A percentile compares a stretch with the other conserved stretches of the same genome.
Conservation (phyloP, 2,888 invertebrate species). For the Drosophila falleni region DNA sequence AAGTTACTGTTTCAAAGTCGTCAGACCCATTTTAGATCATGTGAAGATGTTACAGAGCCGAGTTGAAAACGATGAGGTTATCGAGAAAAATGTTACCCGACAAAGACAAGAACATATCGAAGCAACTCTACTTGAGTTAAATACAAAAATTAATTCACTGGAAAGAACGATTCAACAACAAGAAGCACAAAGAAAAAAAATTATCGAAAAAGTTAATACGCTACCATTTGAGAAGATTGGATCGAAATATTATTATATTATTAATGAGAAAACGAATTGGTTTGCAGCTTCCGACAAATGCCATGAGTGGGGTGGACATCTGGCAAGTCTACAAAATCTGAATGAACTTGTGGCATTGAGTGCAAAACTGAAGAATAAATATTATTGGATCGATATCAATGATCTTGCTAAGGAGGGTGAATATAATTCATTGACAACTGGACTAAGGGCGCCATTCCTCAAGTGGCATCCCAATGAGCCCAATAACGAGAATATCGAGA, state of each 20-base stretch:
- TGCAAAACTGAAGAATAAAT: background rate
- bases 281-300: constrained; percentile 9
- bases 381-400: constrained; percentile 21
- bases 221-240: constrained; percentile 5
- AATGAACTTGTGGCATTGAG: background rate
- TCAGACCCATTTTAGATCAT: constrained; percentile 7
- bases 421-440: constrained; percentile 8
- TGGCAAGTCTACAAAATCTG: background rate
- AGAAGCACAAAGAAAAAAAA: background rate
- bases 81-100: background rate
- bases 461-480: constrained; percentile 12
- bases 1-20: constrained; percentile 9
- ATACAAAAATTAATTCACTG: background rate
- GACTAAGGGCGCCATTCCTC: background rate
- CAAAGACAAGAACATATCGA: constrained; percentile 3
- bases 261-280: no score
- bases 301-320: constrained; percentile 3
- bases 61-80: background rate
- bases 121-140: background rate
- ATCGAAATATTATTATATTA: constrained; percentile 21
- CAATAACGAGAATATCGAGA: background rate
- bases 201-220: background rate
- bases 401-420: constrained; percentile 13
- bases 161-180: background rate
- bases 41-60: constrained; percentile 1